A percentile compares a stretch with the other conserved stretches of the same genome.
phyloP scores from a whole-genome alignment of 2,888 invertebrate species.

The Periphyllus acericola region DNA sequence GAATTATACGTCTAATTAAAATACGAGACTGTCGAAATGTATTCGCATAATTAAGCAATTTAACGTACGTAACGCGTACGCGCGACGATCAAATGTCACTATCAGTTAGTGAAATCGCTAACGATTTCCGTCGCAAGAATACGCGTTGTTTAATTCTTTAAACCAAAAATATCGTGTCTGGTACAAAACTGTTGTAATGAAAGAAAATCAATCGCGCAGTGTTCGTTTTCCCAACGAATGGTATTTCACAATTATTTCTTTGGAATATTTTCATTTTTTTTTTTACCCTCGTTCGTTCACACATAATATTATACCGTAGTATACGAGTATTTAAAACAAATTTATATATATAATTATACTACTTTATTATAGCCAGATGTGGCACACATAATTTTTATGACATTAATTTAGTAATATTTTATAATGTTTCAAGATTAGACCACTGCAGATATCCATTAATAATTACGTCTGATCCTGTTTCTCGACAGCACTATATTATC shows the following conservation, averaged over 20 bases:
- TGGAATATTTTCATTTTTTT: conserved; percentile 20
- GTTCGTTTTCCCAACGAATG: not conserved
- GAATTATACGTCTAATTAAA: conserved; percentile 2
- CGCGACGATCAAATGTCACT: not conserved
- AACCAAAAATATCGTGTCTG: not conserved
- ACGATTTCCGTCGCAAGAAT: not conserved
- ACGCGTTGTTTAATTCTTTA: not conserved
- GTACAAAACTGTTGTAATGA: not conserved
- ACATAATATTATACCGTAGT: not conserved
- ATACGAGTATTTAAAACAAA: not conserved
- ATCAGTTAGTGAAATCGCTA: conserved; percentile 8
- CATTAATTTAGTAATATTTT: conserved; percentile 41
- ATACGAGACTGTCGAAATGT: not conserved
- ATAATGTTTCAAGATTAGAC: conserved; percentile 1
- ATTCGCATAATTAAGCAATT: not conserved
- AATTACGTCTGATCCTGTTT: conserved; percentile 28
- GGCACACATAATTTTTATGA: conserved; percentile 12
- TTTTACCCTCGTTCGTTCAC: not conserved
- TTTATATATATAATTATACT: not conserved
- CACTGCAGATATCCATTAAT: conserved; percentile 24
- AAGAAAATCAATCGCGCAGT: not conserved
- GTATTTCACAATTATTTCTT: not conserved
- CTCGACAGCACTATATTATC: not conserved
- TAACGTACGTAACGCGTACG: not conserved
- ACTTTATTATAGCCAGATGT: conserved; percentile 21